phyloP scores from a whole-genome alignment of 30 jellyfish, hydroid and myxozoan species.

The Phacellophora camtschatica region DNA sequence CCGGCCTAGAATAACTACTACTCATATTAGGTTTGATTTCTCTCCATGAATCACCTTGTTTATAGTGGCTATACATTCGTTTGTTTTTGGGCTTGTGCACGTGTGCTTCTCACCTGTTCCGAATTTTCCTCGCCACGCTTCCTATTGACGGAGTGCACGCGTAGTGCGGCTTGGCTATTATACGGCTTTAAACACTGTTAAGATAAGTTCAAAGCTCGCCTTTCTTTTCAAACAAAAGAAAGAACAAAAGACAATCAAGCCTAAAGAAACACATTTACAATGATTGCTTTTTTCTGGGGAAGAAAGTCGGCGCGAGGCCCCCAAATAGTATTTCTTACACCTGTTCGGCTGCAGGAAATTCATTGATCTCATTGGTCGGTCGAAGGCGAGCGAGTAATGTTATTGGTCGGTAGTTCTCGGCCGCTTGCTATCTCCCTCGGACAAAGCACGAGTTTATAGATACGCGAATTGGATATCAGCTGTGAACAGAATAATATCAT shows the following conservation, averaged over 20 bases:
- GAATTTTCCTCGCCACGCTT: slow-evolving; percentile 66
- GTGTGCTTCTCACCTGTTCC: slow-evolving; percentile 85
- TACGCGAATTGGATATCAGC: slow-evolving; percentile 42
- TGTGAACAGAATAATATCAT: slow-evolving; percentile 39
- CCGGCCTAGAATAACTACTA: not conserved
- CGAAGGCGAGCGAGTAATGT: slow-evolving; percentile 17
- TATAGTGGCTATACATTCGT: not conserved
- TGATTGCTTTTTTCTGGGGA: slow-evolving; percentile 48
- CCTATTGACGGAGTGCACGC: slow-evolving; percentile 73
- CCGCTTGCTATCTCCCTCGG: slow-evolving; percentile 26
- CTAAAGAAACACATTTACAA: slow-evolving; percentile 23
- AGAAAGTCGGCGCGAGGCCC: slow-evolving; percentile 62
- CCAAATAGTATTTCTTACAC: slow-evolving; percentile 27
- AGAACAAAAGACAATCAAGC: slow-evolving; percentile 53
- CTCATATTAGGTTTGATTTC: slow-evolving; percentile 7
- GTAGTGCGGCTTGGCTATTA: slow-evolving; percentile 46
- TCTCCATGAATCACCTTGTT: slow-evolving; percentile 21
- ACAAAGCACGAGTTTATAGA: slow-evolving; percentile 43
- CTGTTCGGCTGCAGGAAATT: slow-evolving; percentile 45
- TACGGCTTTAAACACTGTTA: slow-evolving; percentile 6
- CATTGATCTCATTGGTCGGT: slow-evolving; percentile 58
- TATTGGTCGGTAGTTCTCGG: slow-evolving; percentile 67
- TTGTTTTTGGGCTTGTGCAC: slow-evolving; percentile 59
- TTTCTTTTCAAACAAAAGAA: slow-evolving; percentile 47
- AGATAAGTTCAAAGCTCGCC: slow-evolving; percentile 38